These are phyloP conservation scores for Gymnothorax reevesii DNA, from an alignment of 2,797 vertebrate species.

Conservation along the genomic window DNA sequence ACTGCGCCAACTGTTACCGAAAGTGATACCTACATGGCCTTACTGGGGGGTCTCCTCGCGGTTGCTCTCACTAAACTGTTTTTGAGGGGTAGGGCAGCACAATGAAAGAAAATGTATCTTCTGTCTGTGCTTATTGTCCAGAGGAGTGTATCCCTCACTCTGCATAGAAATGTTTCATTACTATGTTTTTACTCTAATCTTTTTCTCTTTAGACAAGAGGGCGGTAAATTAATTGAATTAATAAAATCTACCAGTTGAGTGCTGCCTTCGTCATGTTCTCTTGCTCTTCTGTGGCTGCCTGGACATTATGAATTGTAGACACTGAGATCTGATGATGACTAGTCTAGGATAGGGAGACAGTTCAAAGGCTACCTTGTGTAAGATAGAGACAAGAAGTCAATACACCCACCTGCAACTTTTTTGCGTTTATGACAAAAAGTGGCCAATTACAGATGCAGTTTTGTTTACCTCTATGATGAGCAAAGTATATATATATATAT, in stretches of 20 bases:
- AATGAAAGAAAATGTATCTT: constrained; percentile 7
- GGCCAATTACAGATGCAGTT: background rate
- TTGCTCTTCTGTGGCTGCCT: background rate
- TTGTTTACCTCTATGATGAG: background rate
- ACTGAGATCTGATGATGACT: background rate
- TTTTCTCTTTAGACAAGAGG: background rate
- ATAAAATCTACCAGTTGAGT: background rate
- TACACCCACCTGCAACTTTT: background rate
- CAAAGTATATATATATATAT: no score
- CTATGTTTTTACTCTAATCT: background rate
- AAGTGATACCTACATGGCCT: constrained; percentile 29
- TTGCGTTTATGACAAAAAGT: background rate
- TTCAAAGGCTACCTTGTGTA: background rate
- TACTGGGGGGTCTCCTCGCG: background rate
- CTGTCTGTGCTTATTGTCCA: background rate
- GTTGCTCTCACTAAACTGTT: background rate
- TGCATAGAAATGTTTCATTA: background rate
- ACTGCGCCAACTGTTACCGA: constrained; percentile 19
- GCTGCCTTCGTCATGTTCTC: background rate
- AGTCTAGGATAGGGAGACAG: background rate
- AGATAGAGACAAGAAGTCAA: background rate
- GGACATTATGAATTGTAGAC: background rate
- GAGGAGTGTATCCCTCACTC: background rate
- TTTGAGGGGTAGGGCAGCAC: background rate
- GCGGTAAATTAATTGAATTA: background rate